Evolutionary conservation across 2,888 invertebrate species (phyloP).

Genomic region (Ditula angustiorana): DNA sequence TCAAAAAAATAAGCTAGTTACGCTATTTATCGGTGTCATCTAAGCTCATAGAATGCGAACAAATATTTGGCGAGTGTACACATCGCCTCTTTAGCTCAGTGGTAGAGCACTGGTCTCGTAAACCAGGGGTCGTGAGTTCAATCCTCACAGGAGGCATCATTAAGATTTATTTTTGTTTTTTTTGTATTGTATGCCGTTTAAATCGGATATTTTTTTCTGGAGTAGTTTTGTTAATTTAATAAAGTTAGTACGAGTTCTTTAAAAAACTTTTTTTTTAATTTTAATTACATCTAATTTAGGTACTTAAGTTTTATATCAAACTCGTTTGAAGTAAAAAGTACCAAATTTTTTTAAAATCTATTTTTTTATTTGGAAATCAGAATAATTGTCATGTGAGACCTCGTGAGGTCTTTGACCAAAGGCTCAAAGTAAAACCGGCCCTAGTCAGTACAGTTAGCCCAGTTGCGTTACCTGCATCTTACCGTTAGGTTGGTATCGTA

Average conservation of each 20-base stretch:
- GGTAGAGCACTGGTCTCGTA: slow-evolving; percentile 94
- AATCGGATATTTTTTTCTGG: not conserved
- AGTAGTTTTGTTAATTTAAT: not conserved
- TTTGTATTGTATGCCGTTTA: not conserved
- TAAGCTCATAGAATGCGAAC: slow-evolving; percentile 43
- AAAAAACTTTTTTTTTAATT: no score
- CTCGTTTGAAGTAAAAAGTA: no score
- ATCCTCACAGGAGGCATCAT: slow-evolving; percentile 91
- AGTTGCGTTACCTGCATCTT: slow-evolving; percentile 18
- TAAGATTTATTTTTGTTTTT: slow-evolving; percentile 28
- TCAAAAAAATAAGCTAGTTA: not conserved
- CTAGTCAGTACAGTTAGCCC: slow-evolving; percentile 1
- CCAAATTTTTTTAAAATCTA: no score
- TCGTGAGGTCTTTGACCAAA: not conserved
- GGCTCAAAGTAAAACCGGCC: slow-evolving; percentile 24
- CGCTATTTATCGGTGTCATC: not conserved
- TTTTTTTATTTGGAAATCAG: no score
- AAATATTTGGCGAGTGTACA: slow-evolving; percentile 59
- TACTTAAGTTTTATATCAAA: no score
- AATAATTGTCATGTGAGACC: no score
- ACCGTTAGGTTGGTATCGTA: slow-evolving; percentile 21
- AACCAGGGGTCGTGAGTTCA: slow-evolving; percentile 94
- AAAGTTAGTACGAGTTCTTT: no score
- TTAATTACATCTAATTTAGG: no score
- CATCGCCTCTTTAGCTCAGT: slow-evolving; percentile 92